Evolutionary conservation across 35 echinoderm and acorn worm species (phyloP), one percentile per base, ranked within the genome.

Genomic region (Hemicentrotus pulcherrimus): DNA sequence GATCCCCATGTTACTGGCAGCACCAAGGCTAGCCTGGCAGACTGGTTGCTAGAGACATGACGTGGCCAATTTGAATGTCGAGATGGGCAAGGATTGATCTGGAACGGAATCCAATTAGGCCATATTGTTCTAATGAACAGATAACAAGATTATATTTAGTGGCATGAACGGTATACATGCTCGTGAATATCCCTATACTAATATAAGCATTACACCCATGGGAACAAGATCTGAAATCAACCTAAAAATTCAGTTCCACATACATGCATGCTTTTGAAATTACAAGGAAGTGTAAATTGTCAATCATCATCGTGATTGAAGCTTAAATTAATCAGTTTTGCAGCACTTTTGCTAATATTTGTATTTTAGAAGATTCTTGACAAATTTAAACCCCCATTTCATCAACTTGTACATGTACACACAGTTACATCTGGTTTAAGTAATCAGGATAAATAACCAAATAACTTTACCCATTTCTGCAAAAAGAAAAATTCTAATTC

Each of bases 1-100:
- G 88, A 90, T 90, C 24, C 45, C 32, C 32, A 47, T 90, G 46
- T 90, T 32, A 33, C 46, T 90, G 88, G 88, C 88, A 90, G 32
- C 88, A 47, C 88, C 19, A 30, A 4, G 88, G 88, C 88, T 90
- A 90, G 88, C 88, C 88, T 15, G 6, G 12, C 2, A 18, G 88
- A 41, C 88, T 90, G 32, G 32, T 90, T 90, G 15, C n/a, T 32
- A 33, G 12, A 33, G 46, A 45, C 32, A 90, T 41, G 88, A 90
- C 18, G 31, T 45, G 46, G 88, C 46, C 88, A 45, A 45, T 90
- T 90, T 33, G n/a, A 47, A 45, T 90, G 9, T 90, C 19, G 0
- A 6, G 4, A 90, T 90, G 88, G 88, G n/a, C 13, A 90, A 9
- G 33, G 86, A 88, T 59, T 59, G 52, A 90, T 45, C 88, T 35